Evolutionary conservation across 53 echinoderm and acorn worm species (phyloP), one percentile per base, ranked within the genome.

Genomic region (Crossaster papposus): DNA sequence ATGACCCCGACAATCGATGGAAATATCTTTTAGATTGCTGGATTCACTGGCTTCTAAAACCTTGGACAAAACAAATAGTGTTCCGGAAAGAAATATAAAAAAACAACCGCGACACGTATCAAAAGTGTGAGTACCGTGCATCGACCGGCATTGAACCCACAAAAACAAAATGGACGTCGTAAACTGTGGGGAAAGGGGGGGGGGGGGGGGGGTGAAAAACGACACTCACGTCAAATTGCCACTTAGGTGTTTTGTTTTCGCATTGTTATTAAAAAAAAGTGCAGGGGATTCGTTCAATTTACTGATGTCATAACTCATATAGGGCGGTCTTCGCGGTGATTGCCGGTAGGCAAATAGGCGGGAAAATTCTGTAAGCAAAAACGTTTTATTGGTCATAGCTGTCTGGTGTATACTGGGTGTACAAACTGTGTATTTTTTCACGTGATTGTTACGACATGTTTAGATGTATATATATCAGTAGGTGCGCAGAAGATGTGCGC

Each of bases 11-110:
- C 75, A 74, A 33, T 74, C 35, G 75, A n/a, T 33, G 75, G 31
- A 74, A n/a, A 74, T 74, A 74, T 74, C 75, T 74, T 74, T 36
- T 74, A 68, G 33, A 74, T 74, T 74, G 36, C 75, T 12, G 1
- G 28, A 2, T 68, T 68, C 68, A 26, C 28, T 26, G 24, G 28
- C 20, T 20, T 28, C 68, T 28, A n/a, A 68, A 68, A 28, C n/a
- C 24, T 10, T 23, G 68, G 68, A 68, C 18, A 68, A n/a, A n/a
- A 68, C 2, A 68, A 68, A n/a, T 28, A 68, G 68, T 68, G 68
- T 68, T 68, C 28, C 28, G 24, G 24, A 68, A 44, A 44, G 9
- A 44, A 44, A 44, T 5, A 44, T 7, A 44, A 1, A 68, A 68
- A 58, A 58, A 71, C 11, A 31, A 71, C 75, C 35, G 20, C 34